These are phyloP conservation scores for Chelonus formosanus DNA, from an alignment of 2,888 invertebrate species.

Conservation along the genomic window DNA sequence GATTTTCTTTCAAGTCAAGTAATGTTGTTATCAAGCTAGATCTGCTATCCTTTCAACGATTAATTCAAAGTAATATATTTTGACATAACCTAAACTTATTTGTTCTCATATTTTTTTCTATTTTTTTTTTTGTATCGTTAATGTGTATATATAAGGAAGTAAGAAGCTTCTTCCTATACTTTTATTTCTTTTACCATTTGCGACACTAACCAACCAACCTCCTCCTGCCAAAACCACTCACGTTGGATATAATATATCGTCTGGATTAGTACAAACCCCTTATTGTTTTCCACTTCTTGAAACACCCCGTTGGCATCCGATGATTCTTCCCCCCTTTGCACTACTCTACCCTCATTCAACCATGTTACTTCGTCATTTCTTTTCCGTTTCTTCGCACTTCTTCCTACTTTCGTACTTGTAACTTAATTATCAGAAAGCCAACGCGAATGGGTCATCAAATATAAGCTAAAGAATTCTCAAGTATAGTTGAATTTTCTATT, in stretches of 20 bases:
- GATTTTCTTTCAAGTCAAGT: too few species aligned
- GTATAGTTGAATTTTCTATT: constrained; percentile 62
- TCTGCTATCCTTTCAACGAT: too few species aligned
- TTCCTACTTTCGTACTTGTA: constrained; percentile 50
- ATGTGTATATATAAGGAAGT: constrained; percentile 2
- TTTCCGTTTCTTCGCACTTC: constrained; percentile 22
- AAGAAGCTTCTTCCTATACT: constrained; percentile 25
- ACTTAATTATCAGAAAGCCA: constrained; percentile 65
- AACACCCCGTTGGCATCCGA: constrained; percentile 34
- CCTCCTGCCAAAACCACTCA: constrained; percentile 58
- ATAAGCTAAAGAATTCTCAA: constrained; percentile 38
- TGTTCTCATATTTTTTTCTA: too few species aligned
- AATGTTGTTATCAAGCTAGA: too few species aligned
- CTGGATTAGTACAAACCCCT: constrained; percentile 61
- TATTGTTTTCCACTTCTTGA: constrained; percentile 63
- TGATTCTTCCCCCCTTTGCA: constrained; percentile 15
- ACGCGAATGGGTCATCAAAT: constrained; percentile 39
- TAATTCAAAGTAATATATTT: background rate
- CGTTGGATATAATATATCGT: constrained; percentile 63
- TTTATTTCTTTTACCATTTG: constrained; percentile 40
- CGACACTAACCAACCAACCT: constrained; percentile 41
- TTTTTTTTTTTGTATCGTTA: background rate
- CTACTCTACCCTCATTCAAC: background rate
- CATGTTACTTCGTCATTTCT: background rate
- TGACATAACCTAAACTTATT: too few species aligned